A percentile compares a stretch with the other conserved stretches of the same genome.
Conservation (phyloP, 2,797 vertebrate species). For the Columba guinea region DNA sequence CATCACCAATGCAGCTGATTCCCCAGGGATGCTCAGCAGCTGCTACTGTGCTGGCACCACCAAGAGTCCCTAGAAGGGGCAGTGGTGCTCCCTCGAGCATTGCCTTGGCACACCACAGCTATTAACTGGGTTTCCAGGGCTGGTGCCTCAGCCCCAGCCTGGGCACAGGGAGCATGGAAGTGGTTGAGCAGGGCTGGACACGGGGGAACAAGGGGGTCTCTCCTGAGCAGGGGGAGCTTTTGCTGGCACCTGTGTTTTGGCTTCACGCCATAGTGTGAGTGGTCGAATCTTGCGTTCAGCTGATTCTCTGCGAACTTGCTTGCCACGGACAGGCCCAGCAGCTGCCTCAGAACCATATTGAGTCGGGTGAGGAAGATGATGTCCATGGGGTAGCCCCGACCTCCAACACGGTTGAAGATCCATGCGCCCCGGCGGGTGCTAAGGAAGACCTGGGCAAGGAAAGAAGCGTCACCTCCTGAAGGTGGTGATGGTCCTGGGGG, state of each 20-base stretch:
- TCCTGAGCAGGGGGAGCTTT: not conserved
- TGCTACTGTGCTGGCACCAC: not conserved
- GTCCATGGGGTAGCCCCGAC: slow-evolving; percentile 83
- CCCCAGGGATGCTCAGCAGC: not conserved
- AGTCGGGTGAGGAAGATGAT: slow-evolving; percentile 59
- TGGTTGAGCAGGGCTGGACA: not conserved
- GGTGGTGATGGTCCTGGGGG: not conserved
- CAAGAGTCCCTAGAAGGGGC: not conserved
- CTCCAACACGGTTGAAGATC: slow-evolving; percentile 82
- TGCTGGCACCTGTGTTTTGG: slow-evolving; percentile 86
- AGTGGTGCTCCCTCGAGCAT: not conserved
- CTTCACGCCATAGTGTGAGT: slow-evolving; percentile 83
- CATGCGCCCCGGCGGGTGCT: slow-evolving; percentile 89
- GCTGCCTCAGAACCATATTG: not conserved
- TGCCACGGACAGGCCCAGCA: slow-evolving; percentile 34
- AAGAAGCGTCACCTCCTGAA: not conserved
- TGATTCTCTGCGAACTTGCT: slow-evolving; percentile 72
- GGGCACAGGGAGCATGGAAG: not conserved
- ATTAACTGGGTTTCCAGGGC: not conserved
- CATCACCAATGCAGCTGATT: not conserved
- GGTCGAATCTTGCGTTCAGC: slow-evolving; percentile 82
- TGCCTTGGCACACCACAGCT: not conserved
- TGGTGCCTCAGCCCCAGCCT: not conserved
- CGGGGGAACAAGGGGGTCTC: rapidly evolving
- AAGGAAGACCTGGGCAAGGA: slow-evolving; percentile 85